phyloP scores from a whole-genome alignment of 2,797 vertebrate species.

The Malacoctenus gilli region DNA sequence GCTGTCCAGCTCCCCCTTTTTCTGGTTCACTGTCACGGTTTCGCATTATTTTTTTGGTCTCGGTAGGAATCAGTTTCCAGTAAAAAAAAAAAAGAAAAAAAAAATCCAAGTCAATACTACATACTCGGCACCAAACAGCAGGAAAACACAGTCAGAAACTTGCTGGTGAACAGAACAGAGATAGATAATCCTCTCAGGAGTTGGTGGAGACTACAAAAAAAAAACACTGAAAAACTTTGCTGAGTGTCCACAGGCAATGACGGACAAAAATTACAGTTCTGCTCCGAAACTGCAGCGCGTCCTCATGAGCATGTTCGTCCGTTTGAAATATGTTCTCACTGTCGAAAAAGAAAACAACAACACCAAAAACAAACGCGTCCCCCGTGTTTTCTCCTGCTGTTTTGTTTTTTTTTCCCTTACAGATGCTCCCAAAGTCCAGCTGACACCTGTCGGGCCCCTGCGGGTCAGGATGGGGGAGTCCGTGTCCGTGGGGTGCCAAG shows the following conservation, averaged over 20 bases:
- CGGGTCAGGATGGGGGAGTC: constrained; percentile 82
- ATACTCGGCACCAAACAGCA: neutral
- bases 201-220: neutral
- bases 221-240: neutral
- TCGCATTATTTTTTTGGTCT: neutral
- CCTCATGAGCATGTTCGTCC: neutral
- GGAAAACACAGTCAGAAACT: neutral
- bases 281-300: neutral
- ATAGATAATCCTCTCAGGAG: neutral
- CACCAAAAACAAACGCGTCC: neutral
- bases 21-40: neutral
- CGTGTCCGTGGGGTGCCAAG: constrained; percentile 86
- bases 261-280: neutral
- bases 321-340: neutral
- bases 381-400: neutral
- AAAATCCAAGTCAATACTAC: no score
- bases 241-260: no score
- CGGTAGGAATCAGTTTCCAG: neutral
- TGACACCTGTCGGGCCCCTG: constrained; percentile 85
- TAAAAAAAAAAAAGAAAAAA: no score
- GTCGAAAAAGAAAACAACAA: neutral
- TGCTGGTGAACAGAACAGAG: neutral
- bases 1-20: neutral
- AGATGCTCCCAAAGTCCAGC: constrained; percentile 86
- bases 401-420: neutral